Evolutionary conservation across 1,140 invertebrate species (phyloP), one percentile per base, ranked within the genome.

Genomic region (Maniola jurtina): DNA sequence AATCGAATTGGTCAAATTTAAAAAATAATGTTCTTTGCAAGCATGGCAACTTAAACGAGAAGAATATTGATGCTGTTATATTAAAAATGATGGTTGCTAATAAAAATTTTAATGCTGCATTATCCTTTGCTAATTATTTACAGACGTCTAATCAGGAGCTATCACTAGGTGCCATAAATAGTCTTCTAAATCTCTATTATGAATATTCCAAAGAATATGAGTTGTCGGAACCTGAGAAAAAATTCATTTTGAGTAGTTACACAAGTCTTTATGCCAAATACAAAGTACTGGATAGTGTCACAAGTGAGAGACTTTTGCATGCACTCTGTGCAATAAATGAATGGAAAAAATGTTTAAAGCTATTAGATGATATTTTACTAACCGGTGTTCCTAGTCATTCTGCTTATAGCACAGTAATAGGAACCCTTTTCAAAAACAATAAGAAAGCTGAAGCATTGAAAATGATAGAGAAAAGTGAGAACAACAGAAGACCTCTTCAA

Each of bases 261-360:
- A 75, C 92, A 7, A 64, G 83, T 15, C 70, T 96, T 11, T 86
- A 86, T 71, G 78, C 83, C 34, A 92, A 93, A 56, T 93, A 94
- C 87, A 84, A 91, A 52, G 70, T 92, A 0, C 71, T 95, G 40
- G 94, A 95, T 85, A 76, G 73, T 52, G 72, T 67, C 8, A 93
- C 93, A 33, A 91, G 91, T 66, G 92, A 94, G 75, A 85, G 85
- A 79, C 81, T 94, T 13, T 90, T 96, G 50, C 73, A 79, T 59
- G 94, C 92, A 1, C 76, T 96, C 4, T 93, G 93, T 70, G 74
- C 92, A 40, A 95, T 95, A 11, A 77, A 82, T 62, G 75, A 92
- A 61, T 95, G 94, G 94, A 89, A 91, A 71, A 91, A 94, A 64
- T 90, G 92, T 61, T 48, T 93, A 1, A 86, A 93, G 70, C 71